These are phyloP conservation scores for Sebastolobus alascanus DNA, from an alignment of 2,797 vertebrate species.

Conservation along the genomic window DNA sequence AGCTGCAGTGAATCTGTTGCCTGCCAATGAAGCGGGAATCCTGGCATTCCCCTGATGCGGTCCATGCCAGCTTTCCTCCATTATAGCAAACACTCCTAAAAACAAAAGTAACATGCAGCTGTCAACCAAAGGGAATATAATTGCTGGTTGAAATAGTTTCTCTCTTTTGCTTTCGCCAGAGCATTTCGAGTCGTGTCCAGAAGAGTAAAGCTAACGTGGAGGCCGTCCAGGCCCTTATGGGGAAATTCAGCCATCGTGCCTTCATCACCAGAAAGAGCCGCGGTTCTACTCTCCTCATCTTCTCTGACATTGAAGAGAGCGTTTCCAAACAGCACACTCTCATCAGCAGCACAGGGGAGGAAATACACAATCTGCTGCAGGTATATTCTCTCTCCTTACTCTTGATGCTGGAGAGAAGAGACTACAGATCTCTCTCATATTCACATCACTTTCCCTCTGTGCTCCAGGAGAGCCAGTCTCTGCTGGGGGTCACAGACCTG, in stretches of 20 bases:
- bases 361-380: constrained; percentile 80
- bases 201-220: constrained; percentile 85
- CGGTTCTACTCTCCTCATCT: constrained; percentile 71
- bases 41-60: background rate
- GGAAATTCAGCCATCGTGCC: constrained; percentile 73
- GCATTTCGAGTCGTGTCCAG: constrained; percentile 78
- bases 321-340: constrained; percentile 75
- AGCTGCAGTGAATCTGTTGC: background rate
- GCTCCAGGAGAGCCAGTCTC: constrained; percentile 86
- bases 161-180: constrained; percentile 46
- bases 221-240: constrained; percentile 78
- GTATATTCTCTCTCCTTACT: constrained; percentile 32
- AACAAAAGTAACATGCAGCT: constrained; percentile 14
- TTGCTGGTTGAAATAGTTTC: constrained; percentile 6
- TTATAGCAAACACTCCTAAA: constrained; percentile 27
- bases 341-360: constrained; percentile 77
- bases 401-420: background rate
- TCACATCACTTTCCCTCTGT: background rate
- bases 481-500: constrained; percentile 82
- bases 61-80: constrained; percentile 19
- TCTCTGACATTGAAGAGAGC: constrained; percentile 79
- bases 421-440: background rate
- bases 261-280: constrained; percentile 78
- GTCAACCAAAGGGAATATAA: constrained; percentile 19
- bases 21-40: constrained; percentile 2